Evolutionary conservation across 2,113 vertebrate species (phyloP), one percentile per base, ranked within the genome.

Genomic region (Atractosteus spatula): DNA sequence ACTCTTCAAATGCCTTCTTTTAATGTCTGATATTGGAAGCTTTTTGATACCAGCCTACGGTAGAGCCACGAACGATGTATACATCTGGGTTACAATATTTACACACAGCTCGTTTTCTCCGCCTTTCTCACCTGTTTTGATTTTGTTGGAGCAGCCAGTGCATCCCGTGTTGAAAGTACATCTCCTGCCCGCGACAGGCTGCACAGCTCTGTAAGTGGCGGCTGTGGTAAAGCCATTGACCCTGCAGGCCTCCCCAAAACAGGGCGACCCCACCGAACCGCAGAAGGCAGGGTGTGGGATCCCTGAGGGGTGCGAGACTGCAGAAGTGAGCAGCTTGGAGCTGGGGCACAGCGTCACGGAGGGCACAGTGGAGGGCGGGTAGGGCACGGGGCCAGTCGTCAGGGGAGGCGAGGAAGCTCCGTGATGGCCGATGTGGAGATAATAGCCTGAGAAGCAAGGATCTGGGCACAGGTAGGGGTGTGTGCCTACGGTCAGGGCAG

Each of bases 271-370:
- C 1, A 91, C 91, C 3, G 95, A 92, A 78, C 79, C 91, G 79
- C 94, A 94, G 93, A 95, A 99, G 71, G 94, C 91, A 56, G 96
- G 91, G 2, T 93, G 95, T 89, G 92, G 90, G 75, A 94, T 92
- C 71, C 93, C 94, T 1, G 93, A 89, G 0, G 94, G 88, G 80
- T 94, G 89, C 11, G 95, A 87, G 61, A 89, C 79, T 0, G 92
- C 84, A 2, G 92, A 87, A 5, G 95, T 87, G 72, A 96, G 84
- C 59, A 97, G 91, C 82, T 92, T 95, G 77, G 89, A 83, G 69
- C 93, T 62, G 85, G 93, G 70, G 73, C 88, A 91, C 74, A 89
- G 71, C 74, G 83, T 0, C 79, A 88, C 92, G 5, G 96, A 89
- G 41, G 95, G 86, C 77, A 93, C 74, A 3, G 95, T 87, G 66